Evolutionary conservation across 2,797 vertebrate genomes (phyloP).

Genomic region (Lepus townsendii): DNA sequence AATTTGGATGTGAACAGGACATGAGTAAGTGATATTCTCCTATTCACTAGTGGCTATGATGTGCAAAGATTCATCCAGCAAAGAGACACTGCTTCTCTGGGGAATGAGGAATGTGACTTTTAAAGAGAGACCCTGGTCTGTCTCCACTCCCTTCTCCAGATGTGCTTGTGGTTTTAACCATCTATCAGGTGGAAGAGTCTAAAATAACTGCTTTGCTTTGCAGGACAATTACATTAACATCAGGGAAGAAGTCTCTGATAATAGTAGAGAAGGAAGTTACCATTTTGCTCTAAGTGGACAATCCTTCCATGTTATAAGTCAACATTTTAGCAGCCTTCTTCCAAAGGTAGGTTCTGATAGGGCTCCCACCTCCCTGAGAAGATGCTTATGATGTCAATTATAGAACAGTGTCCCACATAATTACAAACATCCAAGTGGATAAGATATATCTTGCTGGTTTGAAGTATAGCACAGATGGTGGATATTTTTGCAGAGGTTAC

Average conservation of each 20-base stretch:
- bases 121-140: not conserved
- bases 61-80: not conserved
- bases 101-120: conserved; percentile 24
- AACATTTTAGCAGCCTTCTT: conserved; percentile 88
- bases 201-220: conserved; percentile 61
- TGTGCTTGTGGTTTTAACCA: not conserved
- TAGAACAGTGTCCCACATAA: not conserved
- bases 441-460: not conserved
- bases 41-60: not conserved
- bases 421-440: not conserved
- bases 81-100: conserved; percentile 37
- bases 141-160: not conserved
- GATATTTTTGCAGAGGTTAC: conserved; percentile 27
- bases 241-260: conserved; percentile 64
- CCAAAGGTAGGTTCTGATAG: conserved; percentile 87
- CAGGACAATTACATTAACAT: conserved; percentile 83
- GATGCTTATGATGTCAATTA: not conserved
- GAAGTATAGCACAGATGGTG: not conserved
- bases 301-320: conserved; percentile 87
- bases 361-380: not conserved
- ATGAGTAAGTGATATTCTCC: conserved; percentile 30
- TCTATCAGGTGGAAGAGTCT: not conserved
- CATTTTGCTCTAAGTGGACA: conserved; percentile 91
- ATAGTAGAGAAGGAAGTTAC: conserved; percentile 77
- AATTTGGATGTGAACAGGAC: conserved; percentile 43